Evolutionary conservation across 2,888 invertebrate species (phyloP), one percentile per base, ranked within the genome.

Genomic region (Toxonevra muliebris): DNA sequence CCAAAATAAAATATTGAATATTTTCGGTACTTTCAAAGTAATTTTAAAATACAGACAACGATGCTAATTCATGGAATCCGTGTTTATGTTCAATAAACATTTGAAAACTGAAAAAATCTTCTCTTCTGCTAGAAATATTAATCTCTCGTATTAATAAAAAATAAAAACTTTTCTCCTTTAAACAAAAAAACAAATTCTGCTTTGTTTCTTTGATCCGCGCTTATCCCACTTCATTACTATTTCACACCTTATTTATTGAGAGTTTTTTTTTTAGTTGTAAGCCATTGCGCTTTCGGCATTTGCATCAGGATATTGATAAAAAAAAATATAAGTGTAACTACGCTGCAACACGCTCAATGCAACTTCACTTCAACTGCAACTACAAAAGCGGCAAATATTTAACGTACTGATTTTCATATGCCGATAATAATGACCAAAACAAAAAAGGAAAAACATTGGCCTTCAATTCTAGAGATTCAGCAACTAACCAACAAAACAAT

Each of bases 231-330:
- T 50, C 30, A 20, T 62, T 66, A 61, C 40, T 53, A 79, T 76
- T 81, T 81, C 80, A 81, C 80, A 81, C 82, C 82, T 81, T 82
- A 82, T 81, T 81, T 81, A 81, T 81, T 79, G 81, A 75, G 72
- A 74, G 69, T 73, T 74, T 76, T 76, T 74, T 30, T 30, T 30
- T 2, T 30, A 4, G 30, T 30, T 30, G 30, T 7, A 4, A 4
- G 30, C 30, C 30, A 30, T 2, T 74, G 76, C 73, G 77, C 82
- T 80, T 77, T 79, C 80, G 80, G 80, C 76, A 71, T 78, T 79
- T 76, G 65, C 30, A 68, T 70, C 55, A 60, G 45, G 65, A 65
- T 55, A 62, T 20, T 1, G 61, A 20, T 40, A 61, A 69, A 63
- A 17, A 57, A 3, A 15, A n/a, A 42, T 45, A 64, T 2, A 15